A percentile compares a stretch with the other conserved stretches of the same genome.
Evolutionary conservation across 2,797 vertebrate genomes (phyloP).

Genomic region (Tauraco hartlaubi): DNA sequence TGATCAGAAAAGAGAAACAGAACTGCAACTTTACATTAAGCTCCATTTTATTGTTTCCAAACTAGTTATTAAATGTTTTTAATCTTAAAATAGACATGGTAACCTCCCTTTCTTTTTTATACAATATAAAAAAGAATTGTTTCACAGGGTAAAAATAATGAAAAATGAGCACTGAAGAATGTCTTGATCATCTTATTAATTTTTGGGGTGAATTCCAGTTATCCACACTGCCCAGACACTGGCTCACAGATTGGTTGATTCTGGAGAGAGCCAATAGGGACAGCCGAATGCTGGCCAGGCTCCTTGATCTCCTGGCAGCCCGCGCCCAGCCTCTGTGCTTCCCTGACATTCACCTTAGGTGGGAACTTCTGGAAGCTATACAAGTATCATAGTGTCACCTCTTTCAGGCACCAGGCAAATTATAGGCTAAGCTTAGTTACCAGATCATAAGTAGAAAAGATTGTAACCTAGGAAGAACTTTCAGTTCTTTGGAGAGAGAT

Average conservation of each 20-base stretch:
- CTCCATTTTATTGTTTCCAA: neutral
- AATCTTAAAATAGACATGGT: neutral
- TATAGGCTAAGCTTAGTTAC: neutral
- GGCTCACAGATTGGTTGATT: neutral
- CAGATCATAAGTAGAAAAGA: neutral
- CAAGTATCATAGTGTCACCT: neutral
- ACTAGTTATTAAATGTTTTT: neutral
- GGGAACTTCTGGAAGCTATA: neutral
- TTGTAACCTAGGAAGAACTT: neutral
- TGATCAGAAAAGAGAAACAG: neutral
- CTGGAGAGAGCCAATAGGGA: neutral
- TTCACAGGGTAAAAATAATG: neutral
- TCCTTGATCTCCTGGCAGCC: neutral
- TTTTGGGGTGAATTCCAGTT: neutral
- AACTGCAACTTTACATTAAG: neutral
- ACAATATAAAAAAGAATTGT: constrained; percentile 16
- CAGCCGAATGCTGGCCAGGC: neutral
- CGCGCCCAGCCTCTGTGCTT: rapidly evolving
- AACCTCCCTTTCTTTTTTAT: neutral
- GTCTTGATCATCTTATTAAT: neutral
- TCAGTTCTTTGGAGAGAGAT: neutral
- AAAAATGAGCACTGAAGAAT: neutral
- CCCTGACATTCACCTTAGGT: neutral
- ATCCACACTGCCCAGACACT: neutral
- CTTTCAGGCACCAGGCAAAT: neutral